phyloP scores from a whole-genome alignment of 2,797 vertebrate genomes.

The Etheostoma perlongum region DNA sequence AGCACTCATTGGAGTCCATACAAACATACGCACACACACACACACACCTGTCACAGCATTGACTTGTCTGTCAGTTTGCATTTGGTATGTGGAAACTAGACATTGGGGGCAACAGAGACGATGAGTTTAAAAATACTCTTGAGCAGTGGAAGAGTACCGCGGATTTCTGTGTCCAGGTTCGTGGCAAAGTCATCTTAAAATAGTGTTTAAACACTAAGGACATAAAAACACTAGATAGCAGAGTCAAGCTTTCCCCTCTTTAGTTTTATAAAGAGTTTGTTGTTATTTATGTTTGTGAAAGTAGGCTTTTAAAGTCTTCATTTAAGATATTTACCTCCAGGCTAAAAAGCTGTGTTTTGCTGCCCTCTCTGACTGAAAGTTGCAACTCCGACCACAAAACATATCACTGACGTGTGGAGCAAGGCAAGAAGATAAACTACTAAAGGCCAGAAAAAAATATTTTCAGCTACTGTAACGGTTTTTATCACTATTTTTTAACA shows the following conservation, averaged over 20 bases:
- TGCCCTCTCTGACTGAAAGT: conserved; percentile 1
- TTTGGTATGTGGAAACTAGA: conserved; percentile 66
- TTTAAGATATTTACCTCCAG: background rate
- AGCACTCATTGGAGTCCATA: conserved; percentile 5
- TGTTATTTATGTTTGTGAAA: background rate
- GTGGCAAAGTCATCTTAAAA: conserved; percentile 80
- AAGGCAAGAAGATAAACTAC: background rate
- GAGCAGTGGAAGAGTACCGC: conserved; percentile 58
- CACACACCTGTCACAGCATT: conserved; percentile 42
- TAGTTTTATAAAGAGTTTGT: background rate
- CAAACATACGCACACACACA: background rate
- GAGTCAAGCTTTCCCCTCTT: conserved; percentile 8
- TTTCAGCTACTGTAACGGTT: no score
- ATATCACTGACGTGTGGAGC: background rate
- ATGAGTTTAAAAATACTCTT: conserved; percentile 80
- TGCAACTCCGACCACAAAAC: background rate
- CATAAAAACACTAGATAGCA: conserved; percentile 52
- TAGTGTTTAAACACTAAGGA: conserved; percentile 70
- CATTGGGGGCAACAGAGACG: conserved; percentile 61
- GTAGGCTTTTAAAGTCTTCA: background rate
- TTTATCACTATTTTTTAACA: no score
- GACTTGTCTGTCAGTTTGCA: conserved; percentile 59
- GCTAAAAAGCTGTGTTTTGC: background rate
- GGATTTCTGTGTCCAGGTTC: conserved; percentile 69
- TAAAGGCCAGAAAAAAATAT: no score